These are phyloP conservation scores for Amyelois transitella DNA, from an alignment of 1,140 invertebrate genomes.

Conservation along the genomic window DNA sequence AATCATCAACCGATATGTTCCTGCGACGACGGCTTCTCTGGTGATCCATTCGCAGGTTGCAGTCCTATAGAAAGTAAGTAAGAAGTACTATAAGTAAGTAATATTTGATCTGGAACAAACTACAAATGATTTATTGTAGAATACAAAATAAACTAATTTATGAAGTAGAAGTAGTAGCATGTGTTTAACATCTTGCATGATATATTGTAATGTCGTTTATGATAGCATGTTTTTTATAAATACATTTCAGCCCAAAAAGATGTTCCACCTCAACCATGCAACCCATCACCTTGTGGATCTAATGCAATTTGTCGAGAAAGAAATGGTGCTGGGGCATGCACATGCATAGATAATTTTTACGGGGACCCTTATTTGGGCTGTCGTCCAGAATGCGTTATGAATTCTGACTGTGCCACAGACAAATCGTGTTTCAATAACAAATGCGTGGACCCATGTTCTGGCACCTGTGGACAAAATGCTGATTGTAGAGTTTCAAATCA, in stretches of 20 bases:
- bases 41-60: conserved; percentile 88
- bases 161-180: neutral
- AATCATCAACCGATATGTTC: conserved; percentile 86
- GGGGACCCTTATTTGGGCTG: conserved; percentile 89
- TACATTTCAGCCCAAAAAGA: conserved; percentile 64
- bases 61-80: conserved; percentile 79
- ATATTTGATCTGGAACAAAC: too few species aligned
- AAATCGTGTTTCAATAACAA: conserved; percentile 88
- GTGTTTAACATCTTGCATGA: conserved; percentile 3
- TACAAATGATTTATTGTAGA: neutral
- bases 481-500: conserved; percentile 89
- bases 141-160: neutral
- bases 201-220: conserved; percentile 22
- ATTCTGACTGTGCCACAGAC: conserved; percentile 82
- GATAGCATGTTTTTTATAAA: conserved; percentile 29
- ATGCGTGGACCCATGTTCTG: conserved; percentile 86
- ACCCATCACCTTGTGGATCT: conserved; percentile 87
- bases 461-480: conserved; percentile 86
- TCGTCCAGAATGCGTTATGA: conserved; percentile 87
- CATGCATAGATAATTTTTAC: conserved; percentile 85
- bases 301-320: conserved; percentile 87
- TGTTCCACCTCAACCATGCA: conserved; percentile 79
- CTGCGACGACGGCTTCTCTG: conserved; percentile 83
- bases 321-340: conserved; percentile 85
- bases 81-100: neutral